Conservation (phyloP, 2,113 vertebrate genomes). For the Melierax canorus region DNA sequence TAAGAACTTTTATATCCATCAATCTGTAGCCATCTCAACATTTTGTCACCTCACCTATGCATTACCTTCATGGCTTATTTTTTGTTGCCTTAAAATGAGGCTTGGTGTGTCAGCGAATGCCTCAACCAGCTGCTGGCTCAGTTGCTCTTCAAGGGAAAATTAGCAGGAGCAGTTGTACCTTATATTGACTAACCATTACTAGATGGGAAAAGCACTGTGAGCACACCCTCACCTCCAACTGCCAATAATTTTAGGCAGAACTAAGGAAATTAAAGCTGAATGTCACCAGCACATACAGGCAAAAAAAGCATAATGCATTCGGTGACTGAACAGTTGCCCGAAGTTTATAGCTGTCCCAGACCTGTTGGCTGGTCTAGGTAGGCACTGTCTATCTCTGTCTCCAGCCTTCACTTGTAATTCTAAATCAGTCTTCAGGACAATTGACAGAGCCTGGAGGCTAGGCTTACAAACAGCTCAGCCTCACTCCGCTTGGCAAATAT, state of each 20-base stretch:
- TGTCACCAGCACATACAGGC: not conserved
- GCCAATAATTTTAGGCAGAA: not conserved
- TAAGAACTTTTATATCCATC: not conserved
- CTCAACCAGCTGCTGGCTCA: not conserved
- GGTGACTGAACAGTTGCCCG: not conserved
- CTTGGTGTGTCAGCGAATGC: not conserved
- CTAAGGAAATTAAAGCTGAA: not conserved
- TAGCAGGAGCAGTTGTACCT: not conserved
- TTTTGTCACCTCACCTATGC: not conserved
- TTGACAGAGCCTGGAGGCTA: not conserved
- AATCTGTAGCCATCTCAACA: not conserved
- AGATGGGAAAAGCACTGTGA: not conserved
- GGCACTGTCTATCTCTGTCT: not conserved
- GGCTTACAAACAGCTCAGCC: not conserved
- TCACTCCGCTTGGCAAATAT: not conserved
- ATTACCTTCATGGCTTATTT: not conserved
- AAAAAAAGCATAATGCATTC: not conserved
- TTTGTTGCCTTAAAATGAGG: not conserved
- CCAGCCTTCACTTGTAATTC: not conserved
- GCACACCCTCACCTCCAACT: not conserved
- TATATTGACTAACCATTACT: not conserved
- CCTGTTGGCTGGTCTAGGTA: not conserved
- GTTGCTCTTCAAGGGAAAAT: not conserved
- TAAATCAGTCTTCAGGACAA: not conserved
- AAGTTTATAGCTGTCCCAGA: not conserved